Conservation (phyloP, 2,888 invertebrate species). For the Tinea semifulvella region DNA sequence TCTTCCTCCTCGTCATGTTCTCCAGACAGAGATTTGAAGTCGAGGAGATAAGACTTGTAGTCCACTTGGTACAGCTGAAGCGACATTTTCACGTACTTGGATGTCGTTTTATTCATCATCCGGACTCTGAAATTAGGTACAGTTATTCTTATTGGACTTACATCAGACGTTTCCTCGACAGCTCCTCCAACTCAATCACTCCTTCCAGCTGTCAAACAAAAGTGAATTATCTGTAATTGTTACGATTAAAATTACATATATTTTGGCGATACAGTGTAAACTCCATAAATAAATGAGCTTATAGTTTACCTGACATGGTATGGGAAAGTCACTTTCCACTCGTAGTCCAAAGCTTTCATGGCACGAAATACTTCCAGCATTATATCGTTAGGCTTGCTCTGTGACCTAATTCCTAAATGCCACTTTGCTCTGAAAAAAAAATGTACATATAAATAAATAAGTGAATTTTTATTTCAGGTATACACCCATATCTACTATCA, state of each 20-base stretch:
- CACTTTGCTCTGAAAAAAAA: constrained; percentile 89
- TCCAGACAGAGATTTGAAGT: constrained; percentile 94
- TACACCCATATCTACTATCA: too few species aligned
- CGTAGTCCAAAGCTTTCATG: constrained; percentile 97
- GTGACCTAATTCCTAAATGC: constrained; percentile 98
- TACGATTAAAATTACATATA: too few species aligned
- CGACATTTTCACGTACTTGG: constrained; percentile 94
- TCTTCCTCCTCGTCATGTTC: constrained; percentile 71
- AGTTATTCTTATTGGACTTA: too few species aligned
- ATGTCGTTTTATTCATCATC: constrained; percentile 85
- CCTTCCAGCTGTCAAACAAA: too few species aligned
- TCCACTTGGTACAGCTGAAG: constrained; percentile 99
- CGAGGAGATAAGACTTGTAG: constrained; percentile 95
- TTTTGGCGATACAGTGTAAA: too few species aligned
- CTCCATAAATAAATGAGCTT: too few species aligned
- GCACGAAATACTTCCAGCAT: constrained; percentile 99
- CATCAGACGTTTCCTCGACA: too few species aligned
- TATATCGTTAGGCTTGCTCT: constrained; percentile 98
- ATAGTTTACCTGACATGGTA: constrained; percentile 83
- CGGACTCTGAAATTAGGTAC: constrained; percentile 82
- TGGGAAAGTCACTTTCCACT: constrained; percentile 99
- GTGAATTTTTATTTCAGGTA: too few species aligned
- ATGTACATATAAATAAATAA: too few species aligned
- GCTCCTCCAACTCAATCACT: too few species aligned
- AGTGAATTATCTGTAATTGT: too few species aligned